Conservation (phyloP, 2,797 vertebrate species). For the Lepilemur septentrionalis region DNA sequence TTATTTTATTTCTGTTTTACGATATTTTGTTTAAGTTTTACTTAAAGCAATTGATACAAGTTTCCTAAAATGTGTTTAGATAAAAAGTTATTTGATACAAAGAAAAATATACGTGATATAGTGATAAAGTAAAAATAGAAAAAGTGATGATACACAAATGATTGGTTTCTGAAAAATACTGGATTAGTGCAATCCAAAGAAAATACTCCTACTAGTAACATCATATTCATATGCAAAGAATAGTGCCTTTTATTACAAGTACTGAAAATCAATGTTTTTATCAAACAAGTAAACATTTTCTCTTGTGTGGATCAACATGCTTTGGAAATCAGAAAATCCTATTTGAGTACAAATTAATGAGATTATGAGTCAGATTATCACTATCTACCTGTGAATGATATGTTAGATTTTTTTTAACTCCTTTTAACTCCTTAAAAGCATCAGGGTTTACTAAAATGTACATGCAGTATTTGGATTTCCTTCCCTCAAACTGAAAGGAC, state of each 20-base stretch:
- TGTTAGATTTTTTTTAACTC: neutral
- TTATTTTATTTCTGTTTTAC: constrained; percentile 5
- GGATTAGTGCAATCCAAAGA: neutral
- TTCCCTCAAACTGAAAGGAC: neutral
- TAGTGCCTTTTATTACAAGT: neutral
- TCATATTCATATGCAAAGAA: neutral
- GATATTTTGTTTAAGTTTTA: neutral
- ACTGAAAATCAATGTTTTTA: neutral
- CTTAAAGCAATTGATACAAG: neutral
- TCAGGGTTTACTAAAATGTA: neutral
- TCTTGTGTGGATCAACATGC: neutral
- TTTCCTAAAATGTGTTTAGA: constrained; percentile 27
- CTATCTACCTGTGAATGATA: neutral
- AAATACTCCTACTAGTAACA: neutral
- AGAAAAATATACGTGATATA: constrained; percentile 4
- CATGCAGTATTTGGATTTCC: neutral
- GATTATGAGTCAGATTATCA: neutral
- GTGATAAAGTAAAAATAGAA: neutral
- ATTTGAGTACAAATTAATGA: neutral
- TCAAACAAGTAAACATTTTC: neutral
- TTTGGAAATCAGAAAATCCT: neutral
- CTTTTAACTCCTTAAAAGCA: neutral
- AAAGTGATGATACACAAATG: neutral
- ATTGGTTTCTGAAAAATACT: neutral
- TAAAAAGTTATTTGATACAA: constrained; percentile 30